Evolutionary conservation across 2,113 vertebrate genomes (phyloP).

Genomic region (Macrotus californicus): DNA sequence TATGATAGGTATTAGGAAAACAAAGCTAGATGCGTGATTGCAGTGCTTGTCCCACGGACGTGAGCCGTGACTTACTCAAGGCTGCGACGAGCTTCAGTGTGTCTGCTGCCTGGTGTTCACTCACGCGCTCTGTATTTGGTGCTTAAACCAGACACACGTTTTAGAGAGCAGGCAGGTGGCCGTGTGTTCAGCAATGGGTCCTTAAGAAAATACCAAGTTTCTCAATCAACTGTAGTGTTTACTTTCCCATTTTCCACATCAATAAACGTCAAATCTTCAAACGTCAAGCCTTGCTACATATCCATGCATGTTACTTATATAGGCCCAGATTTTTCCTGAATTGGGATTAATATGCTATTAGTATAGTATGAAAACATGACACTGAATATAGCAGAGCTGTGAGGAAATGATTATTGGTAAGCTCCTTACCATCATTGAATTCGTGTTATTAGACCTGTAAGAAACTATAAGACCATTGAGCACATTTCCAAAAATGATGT

Average conservation of each 20-base stretch:
- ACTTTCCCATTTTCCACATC: slow-evolving; percentile 20
- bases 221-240: slow-evolving; percentile 40
- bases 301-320: slow-evolving; percentile 21
- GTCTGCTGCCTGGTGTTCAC: slow-evolving; percentile 22
- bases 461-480: not conserved
- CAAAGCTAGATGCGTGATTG: slow-evolving; percentile 57
- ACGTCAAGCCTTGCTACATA: not conserved
- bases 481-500: slow-evolving; percentile 15
- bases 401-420: not conserved
- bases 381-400: not conserved
- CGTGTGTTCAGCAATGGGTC: slow-evolving; percentile 52
- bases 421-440: slow-evolving; percentile 20
- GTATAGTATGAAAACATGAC: slow-evolving; percentile 8
- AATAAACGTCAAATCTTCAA: slow-evolving; percentile 37
- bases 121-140: slow-evolving; percentile 47
- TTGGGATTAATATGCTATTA: not conserved
- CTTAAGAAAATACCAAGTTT: slow-evolving; percentile 59
- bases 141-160: slow-evolving; percentile 50
- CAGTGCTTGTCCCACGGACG: slow-evolving; percentile 40
- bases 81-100: slow-evolving; percentile 53
- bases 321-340: slow-evolving; percentile 4
- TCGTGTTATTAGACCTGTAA: not conserved
- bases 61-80: slow-evolving; percentile 30
- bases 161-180: slow-evolving; percentile 41
- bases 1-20: slow-evolving; percentile 59